phyloP scores from a whole-genome alignment of 2,113 vertebrate species.

The Paraplagusia blochii region DNA sequence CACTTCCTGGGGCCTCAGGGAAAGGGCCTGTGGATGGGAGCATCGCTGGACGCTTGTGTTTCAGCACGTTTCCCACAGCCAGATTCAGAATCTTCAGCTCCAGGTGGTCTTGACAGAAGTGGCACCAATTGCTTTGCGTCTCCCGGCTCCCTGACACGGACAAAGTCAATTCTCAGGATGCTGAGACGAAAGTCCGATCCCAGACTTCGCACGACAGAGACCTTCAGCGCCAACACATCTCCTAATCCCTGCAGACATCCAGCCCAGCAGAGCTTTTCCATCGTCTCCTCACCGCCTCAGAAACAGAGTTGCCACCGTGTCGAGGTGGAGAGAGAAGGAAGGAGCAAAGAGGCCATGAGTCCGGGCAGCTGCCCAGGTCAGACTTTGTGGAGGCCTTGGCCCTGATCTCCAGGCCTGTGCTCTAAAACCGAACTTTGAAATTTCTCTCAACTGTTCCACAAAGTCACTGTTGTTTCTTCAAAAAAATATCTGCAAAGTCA shows the following conservation, averaged over 20 bases:
- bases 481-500: neutral
- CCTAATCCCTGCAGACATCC: constrained; percentile 4
- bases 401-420: constrained; percentile 18
- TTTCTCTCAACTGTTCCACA: neutral
- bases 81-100: neutral
- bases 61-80: constrained; percentile 1
- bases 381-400: constrained; percentile 61
- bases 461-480: constrained; percentile 3
- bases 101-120: neutral
- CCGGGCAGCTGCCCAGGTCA: constrained; percentile 24
- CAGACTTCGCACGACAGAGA: neutral
- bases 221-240: neutral
- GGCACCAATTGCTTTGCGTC: neutral
- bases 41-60: constrained; percentile 18
- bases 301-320: constrained; percentile 6
- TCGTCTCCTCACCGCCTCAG: constrained; percentile 6
- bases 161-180: constrained; percentile 7
- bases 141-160: constrained; percentile 11
- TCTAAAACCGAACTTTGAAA: neutral
- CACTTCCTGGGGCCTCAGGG: constrained; percentile 60
- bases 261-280: constrained; percentile 3
- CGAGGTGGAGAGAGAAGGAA: neutral
- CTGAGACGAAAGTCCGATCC: constrained; percentile 20
- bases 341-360: constrained; percentile 20
- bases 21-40: constrained; percentile 36